Percentiles rank a stretch among this genome's conserved stretches.
phyloP scores from a whole-genome alignment of 2,113 vertebrate genomes.

The Dipodomys spectabilis region DNA sequence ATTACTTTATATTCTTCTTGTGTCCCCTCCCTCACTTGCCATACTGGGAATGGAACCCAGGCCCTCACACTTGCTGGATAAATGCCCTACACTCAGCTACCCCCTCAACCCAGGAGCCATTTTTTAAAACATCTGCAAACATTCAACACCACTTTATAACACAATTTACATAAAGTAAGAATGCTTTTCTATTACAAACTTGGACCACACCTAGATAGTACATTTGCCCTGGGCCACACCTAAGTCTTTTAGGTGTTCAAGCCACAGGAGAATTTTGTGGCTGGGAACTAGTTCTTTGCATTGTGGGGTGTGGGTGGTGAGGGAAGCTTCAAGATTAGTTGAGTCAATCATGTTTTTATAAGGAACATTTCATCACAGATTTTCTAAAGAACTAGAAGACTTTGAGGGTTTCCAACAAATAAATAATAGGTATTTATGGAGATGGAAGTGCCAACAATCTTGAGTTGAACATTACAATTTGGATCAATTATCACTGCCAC shows the following conservation, averaged over 20 bases:
- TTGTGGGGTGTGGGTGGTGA: not conserved
- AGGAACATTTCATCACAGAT: too few relatives aligned
- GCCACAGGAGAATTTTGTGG: not conserved
- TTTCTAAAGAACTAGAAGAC: too few relatives aligned
- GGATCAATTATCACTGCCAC: not conserved
- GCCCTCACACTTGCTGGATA: too few relatives aligned
- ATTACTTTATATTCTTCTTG: too few relatives aligned
- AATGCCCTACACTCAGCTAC: not conserved
- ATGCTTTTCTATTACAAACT: not conserved
- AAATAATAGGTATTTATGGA: not conserved
- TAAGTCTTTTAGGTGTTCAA: not conserved
- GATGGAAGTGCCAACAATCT: not conserved
- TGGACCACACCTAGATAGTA: not conserved
- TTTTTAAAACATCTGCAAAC: constrained; percentile 2
- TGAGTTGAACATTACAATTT: not conserved
- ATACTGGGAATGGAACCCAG: not conserved
- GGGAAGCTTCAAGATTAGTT: not conserved
- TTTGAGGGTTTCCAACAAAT: not conserved
- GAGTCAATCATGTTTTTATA: too few relatives aligned
- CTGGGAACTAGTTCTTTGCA: not conserved
- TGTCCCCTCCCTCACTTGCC: not conserved
- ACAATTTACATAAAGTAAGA: not conserved
- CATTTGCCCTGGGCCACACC: not conserved
- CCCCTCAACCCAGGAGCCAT: not conserved
- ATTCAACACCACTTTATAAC: not conserved